phyloP scores from a whole-genome alignment of 64 coral and sea anemone species.

The Montipora foliosa region DNA sequence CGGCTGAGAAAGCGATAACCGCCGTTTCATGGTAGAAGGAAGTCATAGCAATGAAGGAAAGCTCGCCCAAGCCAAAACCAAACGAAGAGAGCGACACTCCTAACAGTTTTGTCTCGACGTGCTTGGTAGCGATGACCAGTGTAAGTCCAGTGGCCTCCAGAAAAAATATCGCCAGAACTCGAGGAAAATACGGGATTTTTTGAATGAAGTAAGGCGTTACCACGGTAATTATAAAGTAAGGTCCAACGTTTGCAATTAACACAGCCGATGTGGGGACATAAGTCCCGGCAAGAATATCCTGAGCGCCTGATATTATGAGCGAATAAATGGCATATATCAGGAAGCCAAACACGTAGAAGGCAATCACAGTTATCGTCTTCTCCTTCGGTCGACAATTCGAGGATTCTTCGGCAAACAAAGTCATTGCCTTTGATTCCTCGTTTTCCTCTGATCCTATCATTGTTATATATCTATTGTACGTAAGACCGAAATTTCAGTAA shows the following conservation, averaged over 20 bases:
- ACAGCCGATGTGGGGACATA: slow-evolving; percentile 87
- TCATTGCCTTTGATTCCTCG: neutral
- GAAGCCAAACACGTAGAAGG: slow-evolving; percentile 90
- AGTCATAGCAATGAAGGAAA: slow-evolving; percentile 93
- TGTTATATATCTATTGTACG: neutral
- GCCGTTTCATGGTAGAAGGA: slow-evolving; percentile 82
- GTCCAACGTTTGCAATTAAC: slow-evolving; percentile 84
- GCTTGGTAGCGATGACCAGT: slow-evolving; percentile 61
- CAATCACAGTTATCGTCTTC: slow-evolving; percentile 61
- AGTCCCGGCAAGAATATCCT: slow-evolving; percentile 89
- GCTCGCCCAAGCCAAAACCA: slow-evolving; percentile 88
- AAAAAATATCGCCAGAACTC: slow-evolving; percentile 65
- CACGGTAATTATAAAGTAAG: slow-evolving; percentile 79
- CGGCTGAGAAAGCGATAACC: slow-evolving; percentile 81
- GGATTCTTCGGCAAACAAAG: neutral
- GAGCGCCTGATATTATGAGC: slow-evolving; percentile 86
- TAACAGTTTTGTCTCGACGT: slow-evolving; percentile 65
- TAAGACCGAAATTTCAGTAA: neutral
- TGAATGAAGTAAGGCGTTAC: slow-evolving; percentile 86
- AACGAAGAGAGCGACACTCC: slow-evolving; percentile 81
- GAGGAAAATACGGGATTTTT: slow-evolving; percentile 80
- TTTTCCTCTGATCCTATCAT: slow-evolving; percentile 17
- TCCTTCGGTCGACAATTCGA: slow-evolving; percentile 16
- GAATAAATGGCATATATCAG: slow-evolving; percentile 92
- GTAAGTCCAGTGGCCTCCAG: slow-evolving; percentile 70